phyloP scores from a whole-genome alignment of 2,113 vertebrate genomes.

The Mobula birostris region DNA sequence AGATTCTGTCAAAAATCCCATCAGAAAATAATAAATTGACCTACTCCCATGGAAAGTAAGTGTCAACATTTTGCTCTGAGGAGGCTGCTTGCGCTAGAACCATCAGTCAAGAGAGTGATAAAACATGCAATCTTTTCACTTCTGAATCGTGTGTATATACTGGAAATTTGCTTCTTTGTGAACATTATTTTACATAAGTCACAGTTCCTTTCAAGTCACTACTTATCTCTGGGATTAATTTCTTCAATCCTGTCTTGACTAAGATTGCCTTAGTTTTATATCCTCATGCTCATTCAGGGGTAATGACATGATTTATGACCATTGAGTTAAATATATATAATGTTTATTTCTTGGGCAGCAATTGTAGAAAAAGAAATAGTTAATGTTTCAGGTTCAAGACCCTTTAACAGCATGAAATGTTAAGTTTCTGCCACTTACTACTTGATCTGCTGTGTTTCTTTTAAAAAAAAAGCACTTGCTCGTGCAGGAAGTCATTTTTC shows the following conservation, averaged over 20 bases:
- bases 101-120: background rate
- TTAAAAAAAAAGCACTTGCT: too few species aligned
- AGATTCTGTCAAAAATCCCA: slow-evolving; percentile 90
- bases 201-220: background rate
- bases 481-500: too few species aligned
- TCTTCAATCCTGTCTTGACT: background rate
- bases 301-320: background rate
- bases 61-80: slow-evolving; percentile 17
- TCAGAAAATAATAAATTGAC: slow-evolving; percentile 97
- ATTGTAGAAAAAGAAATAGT: too few species aligned
- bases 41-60: slow-evolving; percentile 90
- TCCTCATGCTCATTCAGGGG: background rate
- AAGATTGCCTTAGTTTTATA: background rate
- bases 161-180: background rate
- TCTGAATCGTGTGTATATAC: background rate
- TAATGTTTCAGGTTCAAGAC: too few species aligned
- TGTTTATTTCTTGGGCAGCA: too few species aligned
- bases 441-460: too few species aligned
- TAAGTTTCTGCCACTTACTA: too few species aligned
- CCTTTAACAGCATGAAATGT: too few species aligned
- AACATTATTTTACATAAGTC: background rate
- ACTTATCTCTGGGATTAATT: background rate
- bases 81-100: background rate
- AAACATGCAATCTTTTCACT: background rate
- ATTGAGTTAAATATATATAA: background rate